phyloP scores from a whole-genome alignment of 2,113 vertebrate species.

The Anoplopoma fimbria region DNA sequence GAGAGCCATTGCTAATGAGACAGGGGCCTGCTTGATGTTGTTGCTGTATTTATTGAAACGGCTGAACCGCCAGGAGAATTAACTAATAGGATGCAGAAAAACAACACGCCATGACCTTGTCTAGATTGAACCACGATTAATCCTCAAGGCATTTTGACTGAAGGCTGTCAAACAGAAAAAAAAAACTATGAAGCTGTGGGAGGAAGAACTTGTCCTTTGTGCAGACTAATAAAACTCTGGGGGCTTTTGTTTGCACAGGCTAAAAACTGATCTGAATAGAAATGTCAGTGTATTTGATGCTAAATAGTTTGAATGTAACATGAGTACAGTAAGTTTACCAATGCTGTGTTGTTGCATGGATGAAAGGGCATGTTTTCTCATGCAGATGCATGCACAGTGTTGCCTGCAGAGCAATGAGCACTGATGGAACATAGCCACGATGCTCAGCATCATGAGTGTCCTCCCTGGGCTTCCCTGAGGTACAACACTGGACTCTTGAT shows the following conservation, averaged over 20 bases:
- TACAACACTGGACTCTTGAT: conserved; percentile 53
- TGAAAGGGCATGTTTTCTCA: conserved; percentile 63
- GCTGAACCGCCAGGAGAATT: conserved; percentile 46
- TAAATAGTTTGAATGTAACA: conserved; percentile 50
- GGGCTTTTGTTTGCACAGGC: conserved; percentile 51
- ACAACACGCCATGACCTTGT: conserved; percentile 73
- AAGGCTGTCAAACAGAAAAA: conserved; percentile 44
- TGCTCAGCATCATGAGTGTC: conserved; percentile 50
- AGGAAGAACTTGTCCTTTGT: conserved; percentile 51
- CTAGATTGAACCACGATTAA: conserved; percentile 44
- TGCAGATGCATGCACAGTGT: conserved; percentile 48
- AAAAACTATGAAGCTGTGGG: conserved; percentile 21
- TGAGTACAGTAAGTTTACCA: conserved; percentile 36
- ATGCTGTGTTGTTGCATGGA: conserved; percentile 37
- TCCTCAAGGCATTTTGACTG: conserved; percentile 47
- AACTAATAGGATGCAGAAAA: conserved; percentile 52
- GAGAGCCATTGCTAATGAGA: conserved; percentile 50
- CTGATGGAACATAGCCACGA: conserved; percentile 40
- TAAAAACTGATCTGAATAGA: conserved; percentile 47
- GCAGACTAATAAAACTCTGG: conserved; percentile 52
- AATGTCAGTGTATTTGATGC: conserved; percentile 57
- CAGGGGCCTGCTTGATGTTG: conserved; percentile 37
- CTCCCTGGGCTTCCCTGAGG: conserved; percentile 65
- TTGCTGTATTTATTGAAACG: conserved; percentile 53
- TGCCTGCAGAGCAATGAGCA: conserved; percentile 48